Evolutionary conservation across 2,797 vertebrate genomes (phyloP), one percentile per base, ranked within the genome.

Genomic region (Scleropages formosus): DNA sequence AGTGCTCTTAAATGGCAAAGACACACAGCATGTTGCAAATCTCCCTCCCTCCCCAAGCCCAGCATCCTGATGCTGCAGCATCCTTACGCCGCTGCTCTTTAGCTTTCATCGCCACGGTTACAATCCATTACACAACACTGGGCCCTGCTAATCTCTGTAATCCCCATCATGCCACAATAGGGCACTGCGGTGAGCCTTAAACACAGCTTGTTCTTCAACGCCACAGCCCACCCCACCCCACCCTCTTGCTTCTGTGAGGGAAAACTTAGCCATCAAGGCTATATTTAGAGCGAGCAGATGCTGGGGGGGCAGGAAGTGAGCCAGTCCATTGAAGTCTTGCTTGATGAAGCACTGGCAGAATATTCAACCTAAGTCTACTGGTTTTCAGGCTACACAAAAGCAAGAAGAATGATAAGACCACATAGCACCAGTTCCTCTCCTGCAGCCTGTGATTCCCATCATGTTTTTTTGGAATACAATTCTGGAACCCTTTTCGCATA

Each of bases 61-160:
- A 61, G 59, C 68, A 31, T 70, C 49, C 68, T 18, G 47, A 2
- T 31, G 31, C 2, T 2, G 31, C 31, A 2, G 31, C 31, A 12
- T 60, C 24, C 56, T 13, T 53, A 61, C 49, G 51, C 44, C 7
- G 26, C 65, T 63, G 13, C 39, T 72, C 26, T 75, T 66, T 44
- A 47, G 63, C 53, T 27, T 53, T 76, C 75, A 62, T 78, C 73
- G 74, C 75, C 67, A 67, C 22, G 20, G 76, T 80, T 84, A 82
- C 81, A 76, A 80, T 73, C 79, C 81, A 84, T 84, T 86, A 84
- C 78, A 81, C 81, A 82, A 82, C 79, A 49, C 72, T 77, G 78
- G 76, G 75, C 79, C 76, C 31, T 51, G 71, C 78, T 86, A 83
- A 86, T 86, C 85, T 81, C 70, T 10, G 71, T 84, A 84, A 85